Conservation (phyloP, 2,797 vertebrate species). For the Cercopithecus neglectus region DNA sequence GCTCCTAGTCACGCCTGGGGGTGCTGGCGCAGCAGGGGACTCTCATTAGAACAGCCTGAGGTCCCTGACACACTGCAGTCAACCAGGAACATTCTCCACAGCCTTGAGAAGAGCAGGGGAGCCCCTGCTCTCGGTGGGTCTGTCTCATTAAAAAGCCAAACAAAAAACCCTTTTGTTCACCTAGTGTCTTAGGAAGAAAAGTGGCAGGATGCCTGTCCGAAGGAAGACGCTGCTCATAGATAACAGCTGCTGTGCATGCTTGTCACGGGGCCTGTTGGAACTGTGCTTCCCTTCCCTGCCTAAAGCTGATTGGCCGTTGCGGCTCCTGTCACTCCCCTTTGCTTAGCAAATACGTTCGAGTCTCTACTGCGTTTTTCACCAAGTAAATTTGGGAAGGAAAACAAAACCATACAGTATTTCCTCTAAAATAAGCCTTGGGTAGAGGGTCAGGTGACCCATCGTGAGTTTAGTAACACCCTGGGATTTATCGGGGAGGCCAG, state of each 20-base stretch:
- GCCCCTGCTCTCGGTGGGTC: neutral
- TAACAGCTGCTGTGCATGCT: neutral
- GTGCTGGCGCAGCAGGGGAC: fast-evolving
- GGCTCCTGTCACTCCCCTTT: neutral
- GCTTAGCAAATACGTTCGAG: neutral
- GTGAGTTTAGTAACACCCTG: neutral
- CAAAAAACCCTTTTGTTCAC: neutral
- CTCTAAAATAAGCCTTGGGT: neutral
- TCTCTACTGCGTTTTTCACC: neutral
- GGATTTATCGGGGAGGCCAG: fast-evolving
- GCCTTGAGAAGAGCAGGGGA: fast-evolving
- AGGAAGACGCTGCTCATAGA: neutral
- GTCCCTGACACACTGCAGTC: neutral
- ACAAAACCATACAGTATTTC: neutral
- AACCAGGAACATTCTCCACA: neutral
- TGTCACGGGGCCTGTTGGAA: too few relatives aligned
- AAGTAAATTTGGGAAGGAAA: neutral
- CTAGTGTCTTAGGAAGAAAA: neutral
- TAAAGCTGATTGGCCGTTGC: fast-evolving
- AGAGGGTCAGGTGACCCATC: neutral
- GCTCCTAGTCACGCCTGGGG: neutral
- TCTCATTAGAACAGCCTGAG: neutral
- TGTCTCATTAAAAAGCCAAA: neutral
- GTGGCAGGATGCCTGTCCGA: neutral
- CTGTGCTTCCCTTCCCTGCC: neutral